Percentiles rank a stretch among this genome's conserved stretches.
Conservation (phyloP, 2,113 vertebrate genomes). For the Poeciliopsis prolifica region DNA sequence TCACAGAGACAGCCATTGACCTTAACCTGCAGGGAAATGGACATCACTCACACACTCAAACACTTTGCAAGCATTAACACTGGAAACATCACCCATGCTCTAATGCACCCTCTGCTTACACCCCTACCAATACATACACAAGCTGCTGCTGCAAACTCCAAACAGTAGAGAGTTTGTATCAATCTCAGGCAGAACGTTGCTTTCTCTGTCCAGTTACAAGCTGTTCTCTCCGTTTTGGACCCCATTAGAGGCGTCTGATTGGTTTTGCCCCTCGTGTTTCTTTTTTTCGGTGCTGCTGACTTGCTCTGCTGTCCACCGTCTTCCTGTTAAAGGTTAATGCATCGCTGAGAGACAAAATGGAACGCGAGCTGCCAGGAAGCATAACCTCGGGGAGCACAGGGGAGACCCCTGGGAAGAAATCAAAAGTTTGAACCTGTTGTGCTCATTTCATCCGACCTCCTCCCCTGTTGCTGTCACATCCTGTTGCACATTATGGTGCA, state of each 20-base stretch:
- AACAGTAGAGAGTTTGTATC: not conserved
- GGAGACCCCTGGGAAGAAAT: constrained; percentile 7
- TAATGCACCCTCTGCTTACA: not conserved
- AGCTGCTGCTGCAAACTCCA: not conserved
- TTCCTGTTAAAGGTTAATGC: constrained; percentile 16
- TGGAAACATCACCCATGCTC: constrained; percentile 17
- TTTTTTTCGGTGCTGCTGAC: constrained; percentile 28
- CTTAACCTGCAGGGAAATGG: constrained; percentile 61
- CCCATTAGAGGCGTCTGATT: constrained; percentile 52
- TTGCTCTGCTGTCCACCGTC: constrained; percentile 18
- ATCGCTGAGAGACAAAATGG: constrained; percentile 21
- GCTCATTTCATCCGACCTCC: constrained; percentile 14
- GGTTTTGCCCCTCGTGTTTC: constrained; percentile 30
- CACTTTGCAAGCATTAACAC: constrained; percentile 52
- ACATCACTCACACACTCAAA: constrained; percentile 52
- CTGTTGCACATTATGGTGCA: constrained; percentile 20
- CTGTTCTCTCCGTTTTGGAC: constrained; percentile 29
- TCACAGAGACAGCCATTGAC: constrained; percentile 51
- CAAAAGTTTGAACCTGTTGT: constrained; percentile 37
- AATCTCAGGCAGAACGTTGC: constrained; percentile 1
- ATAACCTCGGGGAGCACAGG: constrained; percentile 6
- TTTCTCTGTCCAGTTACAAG: constrained; percentile 11
- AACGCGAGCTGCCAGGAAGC: constrained; percentile 25
- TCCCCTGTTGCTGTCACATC: constrained; percentile 26
- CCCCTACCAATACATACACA: not conserved